A percentile compares a stretch with the other conserved stretches of the same genome.
Evolutionary conservation across 2,113 vertebrate genomes (phyloP).

Genomic region (Pogonocichla stellata): DNA sequence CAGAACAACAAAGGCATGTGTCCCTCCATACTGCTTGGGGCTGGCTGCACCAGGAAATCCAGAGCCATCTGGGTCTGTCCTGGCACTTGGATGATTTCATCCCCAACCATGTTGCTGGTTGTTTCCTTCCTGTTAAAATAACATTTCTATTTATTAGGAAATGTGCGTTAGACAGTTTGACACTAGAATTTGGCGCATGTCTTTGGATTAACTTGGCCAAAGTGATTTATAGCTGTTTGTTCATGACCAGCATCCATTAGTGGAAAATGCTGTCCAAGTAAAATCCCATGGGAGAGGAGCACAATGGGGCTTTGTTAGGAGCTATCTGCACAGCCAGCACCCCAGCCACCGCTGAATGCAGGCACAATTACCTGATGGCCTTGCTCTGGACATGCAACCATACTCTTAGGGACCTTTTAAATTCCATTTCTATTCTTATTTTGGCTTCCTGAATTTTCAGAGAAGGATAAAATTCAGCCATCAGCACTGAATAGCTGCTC

Average conservation of each 20-base stretch:
- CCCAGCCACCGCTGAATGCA: neutral
- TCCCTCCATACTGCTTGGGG: neutral
- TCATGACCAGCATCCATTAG: constrained; percentile 52
- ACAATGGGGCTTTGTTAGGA: neutral
- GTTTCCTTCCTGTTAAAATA: constrained; percentile 28
- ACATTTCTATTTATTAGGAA: constrained; percentile 27
- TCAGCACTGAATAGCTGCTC: neutral
- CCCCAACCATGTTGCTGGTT: neutral
- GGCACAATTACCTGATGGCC: neutral
- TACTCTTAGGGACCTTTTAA: neutral
- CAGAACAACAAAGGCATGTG: neutral
- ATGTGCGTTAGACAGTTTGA: neutral
- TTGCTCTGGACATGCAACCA: neutral
- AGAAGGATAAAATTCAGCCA: neutral
- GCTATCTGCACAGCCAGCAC: neutral
- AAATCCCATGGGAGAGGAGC: neutral
- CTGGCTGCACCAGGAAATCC: neutral
- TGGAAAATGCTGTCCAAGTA: neutral
- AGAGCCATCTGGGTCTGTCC: constrained; percentile 4
- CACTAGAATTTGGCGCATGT: constrained; percentile 6
- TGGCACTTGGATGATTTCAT: neutral
- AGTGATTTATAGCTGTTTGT: constrained; percentile 44
- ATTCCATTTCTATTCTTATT: neutral
- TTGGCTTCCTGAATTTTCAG: neutral
- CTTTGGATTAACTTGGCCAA: constrained; percentile 41